Evolutionary conservation across 2,888 invertebrate species (phyloP).

Genomic region (Diploptera punctata): DNA sequence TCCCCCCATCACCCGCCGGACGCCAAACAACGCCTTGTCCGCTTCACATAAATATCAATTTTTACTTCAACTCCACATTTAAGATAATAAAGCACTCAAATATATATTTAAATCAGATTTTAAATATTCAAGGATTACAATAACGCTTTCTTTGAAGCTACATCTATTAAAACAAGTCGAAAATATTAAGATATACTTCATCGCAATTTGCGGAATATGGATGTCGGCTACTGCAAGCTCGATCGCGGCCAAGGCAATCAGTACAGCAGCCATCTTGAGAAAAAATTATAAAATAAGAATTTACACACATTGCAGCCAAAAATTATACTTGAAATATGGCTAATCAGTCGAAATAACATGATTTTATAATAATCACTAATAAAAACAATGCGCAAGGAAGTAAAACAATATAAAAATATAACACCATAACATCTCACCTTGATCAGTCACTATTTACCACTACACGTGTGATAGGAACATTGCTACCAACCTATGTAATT

Average conservation of each 20-base stretch:
- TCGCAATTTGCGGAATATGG: constrained; percentile 25
- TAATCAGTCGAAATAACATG: background rate
- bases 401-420: background rate
- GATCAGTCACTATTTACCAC: background rate
- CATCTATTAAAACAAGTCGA: background rate
- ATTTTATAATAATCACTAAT: background rate
- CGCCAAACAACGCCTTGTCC: constrained; percentile 12
- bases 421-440: background rate
- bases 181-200: background rate
- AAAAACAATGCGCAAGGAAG: background rate
- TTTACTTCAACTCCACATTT: too few relatives aligned
- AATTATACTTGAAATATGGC: background rate
- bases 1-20: constrained; percentile 27
- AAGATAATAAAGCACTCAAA: background rate
- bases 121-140: background rate
- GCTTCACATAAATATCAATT: background rate
- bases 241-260: constrained; percentile 36
- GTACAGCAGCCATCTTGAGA: constrained; percentile 40
- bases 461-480: constrained; percentile 19
- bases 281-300: background rate
- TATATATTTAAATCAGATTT: background rate
- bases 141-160: background rate
- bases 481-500: background rate
- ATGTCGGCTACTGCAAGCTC: constrained; percentile 38
- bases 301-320: background rate